Conservation (phyloP, 2,888 invertebrate species). For the Emmelina monodactyla region DNA sequence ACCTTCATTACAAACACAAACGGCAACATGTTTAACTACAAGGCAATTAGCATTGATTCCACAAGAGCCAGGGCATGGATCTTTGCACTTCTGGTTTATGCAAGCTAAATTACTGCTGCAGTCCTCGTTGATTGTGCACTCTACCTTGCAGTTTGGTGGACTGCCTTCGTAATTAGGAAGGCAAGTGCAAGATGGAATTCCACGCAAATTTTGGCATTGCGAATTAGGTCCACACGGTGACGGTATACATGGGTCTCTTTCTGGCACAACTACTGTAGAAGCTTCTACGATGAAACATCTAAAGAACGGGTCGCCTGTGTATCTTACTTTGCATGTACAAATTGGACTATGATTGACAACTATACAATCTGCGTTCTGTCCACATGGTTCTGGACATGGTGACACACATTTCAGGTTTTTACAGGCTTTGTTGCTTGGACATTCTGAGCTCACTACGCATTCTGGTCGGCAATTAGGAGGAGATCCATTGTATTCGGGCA, state of each 20-base stretch:
- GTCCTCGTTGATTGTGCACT: constrained; percentile 73
- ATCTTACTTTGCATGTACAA: constrained; percentile 69
- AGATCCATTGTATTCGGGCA: constrained; percentile 71
- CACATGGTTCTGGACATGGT: constrained; percentile 78
- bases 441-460: constrained; percentile 75
- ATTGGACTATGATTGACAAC: constrained; percentile 78
- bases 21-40: constrained; percentile 69
- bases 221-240: constrained; percentile 74
- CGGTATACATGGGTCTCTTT: constrained; percentile 70
- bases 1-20: constrained; percentile 67
- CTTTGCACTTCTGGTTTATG: constrained; percentile 70
- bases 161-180: constrained; percentile 68
- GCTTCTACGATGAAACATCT: constrained; percentile 43
- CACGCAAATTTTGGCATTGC: constrained; percentile 63
- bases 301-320: constrained; percentile 71
- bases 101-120: constrained; percentile 74
- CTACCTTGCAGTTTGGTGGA: constrained; percentile 73
- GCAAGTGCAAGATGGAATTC: constrained; percentile 70
- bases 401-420: constrained; percentile 74
- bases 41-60: constrained; percentile 66
- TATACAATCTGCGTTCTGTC: constrained; percentile 72
- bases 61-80: constrained; percentile 77
- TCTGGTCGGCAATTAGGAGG: constrained; percentile 78
- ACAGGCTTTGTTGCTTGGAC: constrained; percentile 70
- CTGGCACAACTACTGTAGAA: constrained; percentile 20